Conservation (phyloP, 2,888 invertebrate genomes). For the Diplolepis rosae region DNA sequence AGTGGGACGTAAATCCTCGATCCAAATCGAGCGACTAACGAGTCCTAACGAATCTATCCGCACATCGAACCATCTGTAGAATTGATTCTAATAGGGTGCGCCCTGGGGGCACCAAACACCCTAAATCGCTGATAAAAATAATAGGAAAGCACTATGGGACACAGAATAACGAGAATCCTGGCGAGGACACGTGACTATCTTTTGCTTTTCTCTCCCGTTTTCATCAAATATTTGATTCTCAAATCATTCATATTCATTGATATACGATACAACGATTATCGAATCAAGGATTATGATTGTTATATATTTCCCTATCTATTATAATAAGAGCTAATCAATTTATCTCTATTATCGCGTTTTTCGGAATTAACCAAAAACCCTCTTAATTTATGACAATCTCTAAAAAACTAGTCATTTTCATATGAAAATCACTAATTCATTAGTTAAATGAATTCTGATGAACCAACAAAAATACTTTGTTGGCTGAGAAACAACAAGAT, state of each 20-base stretch:
- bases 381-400: too few species aligned
- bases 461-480: too few species aligned
- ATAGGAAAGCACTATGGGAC: constrained; percentile 61
- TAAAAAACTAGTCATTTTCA: too few species aligned
- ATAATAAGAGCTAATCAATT: too few species aligned
- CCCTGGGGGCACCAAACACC: constrained; percentile 47
- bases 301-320: background rate
- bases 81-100: constrained; percentile 58
- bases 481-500: too few species aligned
- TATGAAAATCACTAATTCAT: too few species aligned
- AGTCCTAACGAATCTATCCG: constrained; percentile 67
- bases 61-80: constrained; percentile 68
- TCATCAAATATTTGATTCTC: background rate
- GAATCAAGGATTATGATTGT: background rate
- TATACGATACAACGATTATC: background rate
- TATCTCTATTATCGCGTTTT: too few species aligned
- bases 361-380: too few species aligned
- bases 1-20: constrained; percentile 45
- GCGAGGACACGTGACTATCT: constrained; percentile 58
- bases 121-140: constrained; percentile 60
- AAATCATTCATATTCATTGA: background rate
- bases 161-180: constrained; percentile 64
- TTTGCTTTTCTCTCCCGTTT: constrained; percentile 15
- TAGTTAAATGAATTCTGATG: too few species aligned
- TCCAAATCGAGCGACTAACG: constrained; percentile 56